phyloP scores from a whole-genome alignment of 2,888 invertebrate genomes.

The Lycophotia porphyrea region DNA sequence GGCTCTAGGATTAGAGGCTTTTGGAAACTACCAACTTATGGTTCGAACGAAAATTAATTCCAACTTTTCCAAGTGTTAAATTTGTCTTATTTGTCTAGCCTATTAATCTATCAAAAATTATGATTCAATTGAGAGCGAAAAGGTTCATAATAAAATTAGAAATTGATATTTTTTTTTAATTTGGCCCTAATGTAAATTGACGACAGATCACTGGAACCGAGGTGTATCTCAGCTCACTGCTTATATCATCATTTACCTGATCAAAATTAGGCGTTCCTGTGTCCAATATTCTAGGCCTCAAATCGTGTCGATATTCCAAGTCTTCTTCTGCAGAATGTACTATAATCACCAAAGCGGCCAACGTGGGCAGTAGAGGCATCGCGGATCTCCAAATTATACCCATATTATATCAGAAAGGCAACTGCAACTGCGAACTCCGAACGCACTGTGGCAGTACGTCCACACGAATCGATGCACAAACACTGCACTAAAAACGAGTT shows the following conservation, averaged over 20 bases:
- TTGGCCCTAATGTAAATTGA: neutral
- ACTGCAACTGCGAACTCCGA: constrained; percentile 54
- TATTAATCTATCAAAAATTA: neutral
- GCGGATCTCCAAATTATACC: constrained; percentile 81
- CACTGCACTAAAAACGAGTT: constrained; percentile 67
- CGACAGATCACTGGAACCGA: neutral
- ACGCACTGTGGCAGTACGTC: constrained; percentile 65
- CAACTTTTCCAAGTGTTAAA: too few relatives aligned
- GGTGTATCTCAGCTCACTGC: neutral
- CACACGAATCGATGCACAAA: constrained; percentile 67
- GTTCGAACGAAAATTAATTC: too few relatives aligned
- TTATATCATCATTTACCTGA: constrained; percentile 73
- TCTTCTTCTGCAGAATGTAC: constrained; percentile 86
- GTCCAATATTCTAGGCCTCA: constrained; percentile 79
- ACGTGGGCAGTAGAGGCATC: constrained; percentile 87
- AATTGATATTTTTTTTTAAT: neutral
- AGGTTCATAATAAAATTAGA: neutral
- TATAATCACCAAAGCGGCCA: constrained; percentile 88
- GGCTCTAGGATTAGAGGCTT: too few relatives aligned
- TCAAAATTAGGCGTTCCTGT: constrained; percentile 77
- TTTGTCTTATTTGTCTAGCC: too few relatives aligned
- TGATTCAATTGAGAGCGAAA: neutral
- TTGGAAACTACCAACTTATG: too few relatives aligned
- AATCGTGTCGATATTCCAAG: constrained; percentile 77
- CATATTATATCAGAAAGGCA: constrained; percentile 82